Evolutionary conservation across 2,797 vertebrate genomes (phyloP).

Genomic region (Lutjanus campechanus): DNA sequence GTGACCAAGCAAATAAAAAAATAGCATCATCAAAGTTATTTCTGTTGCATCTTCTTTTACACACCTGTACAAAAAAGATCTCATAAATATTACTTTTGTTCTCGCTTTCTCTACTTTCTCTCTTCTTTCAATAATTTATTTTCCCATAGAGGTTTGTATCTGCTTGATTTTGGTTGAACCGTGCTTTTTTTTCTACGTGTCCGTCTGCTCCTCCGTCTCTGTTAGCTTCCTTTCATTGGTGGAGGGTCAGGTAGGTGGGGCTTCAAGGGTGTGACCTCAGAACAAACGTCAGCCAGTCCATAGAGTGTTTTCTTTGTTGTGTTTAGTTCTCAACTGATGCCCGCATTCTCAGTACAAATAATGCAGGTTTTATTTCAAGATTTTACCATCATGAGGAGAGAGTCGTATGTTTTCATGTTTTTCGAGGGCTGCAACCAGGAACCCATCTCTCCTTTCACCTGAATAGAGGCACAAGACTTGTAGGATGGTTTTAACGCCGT

Average conservation of each 20-base stretch:
- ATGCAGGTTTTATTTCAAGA: slow-evolving; percentile 10
- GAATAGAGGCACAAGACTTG: background rate
- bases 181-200: slow-evolving; percentile 45
- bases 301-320: background rate
- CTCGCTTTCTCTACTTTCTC: slow-evolving; percentile 41
- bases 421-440: background rate
- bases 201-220: slow-evolving; percentile 12
- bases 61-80: slow-evolving; percentile 86
- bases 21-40: slow-evolving; percentile 86
- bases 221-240: slow-evolving; percentile 57
- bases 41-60: slow-evolving; percentile 85
- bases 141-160: slow-evolving; percentile 80
- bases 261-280: slow-evolving; percentile 30
- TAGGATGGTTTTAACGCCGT: background rate
- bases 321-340: background rate
- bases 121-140: slow-evolving; percentile 79
- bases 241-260: slow-evolving; percentile 48
- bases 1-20: slow-evolving; percentile 88
- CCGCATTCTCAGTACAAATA: background rate
- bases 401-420: slow-evolving; percentile 9
- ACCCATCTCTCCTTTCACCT: background rate
- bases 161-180: slow-evolving; percentile 79
- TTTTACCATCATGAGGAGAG: slow-evolving; percentile 11
- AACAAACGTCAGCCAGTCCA: slow-evolving; percentile 29
- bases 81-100: slow-evolving; percentile 87